Evolutionary conservation across 2,797 vertebrate species (phyloP).

Genomic region (Melanotaenia pygmaea): DNA sequence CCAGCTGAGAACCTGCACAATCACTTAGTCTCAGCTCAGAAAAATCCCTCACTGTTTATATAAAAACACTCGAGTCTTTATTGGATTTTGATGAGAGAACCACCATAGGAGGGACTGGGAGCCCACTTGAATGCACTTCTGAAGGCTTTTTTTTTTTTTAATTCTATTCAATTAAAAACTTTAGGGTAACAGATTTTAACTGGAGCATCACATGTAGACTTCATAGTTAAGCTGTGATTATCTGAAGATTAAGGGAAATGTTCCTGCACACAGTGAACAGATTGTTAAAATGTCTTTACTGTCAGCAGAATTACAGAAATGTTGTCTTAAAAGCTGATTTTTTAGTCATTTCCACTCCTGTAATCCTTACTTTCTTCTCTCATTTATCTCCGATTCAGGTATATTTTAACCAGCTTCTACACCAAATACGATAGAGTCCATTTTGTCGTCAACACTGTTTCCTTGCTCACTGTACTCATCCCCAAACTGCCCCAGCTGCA

Average conservation of each 20-base stretch:
- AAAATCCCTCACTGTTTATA: background rate
- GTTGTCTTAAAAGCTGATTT: background rate
- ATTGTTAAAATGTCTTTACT: no score
- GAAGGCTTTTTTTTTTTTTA: no score
- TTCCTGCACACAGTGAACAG: no score
- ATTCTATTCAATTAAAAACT: no score
- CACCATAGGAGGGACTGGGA: background rate
- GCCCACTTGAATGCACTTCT: no score
- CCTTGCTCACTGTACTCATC: conserved; percentile 91
- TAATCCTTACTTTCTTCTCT: conserved; percentile 5
- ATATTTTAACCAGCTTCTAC: conserved; percentile 98
- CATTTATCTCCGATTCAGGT: conserved; percentile 77
- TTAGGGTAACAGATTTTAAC: no score
- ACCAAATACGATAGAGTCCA: conserved; percentile 95
- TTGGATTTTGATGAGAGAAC: no score
- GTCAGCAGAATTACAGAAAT: background rate
- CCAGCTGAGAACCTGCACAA: conserved; percentile 27
- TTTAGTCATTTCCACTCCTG: background rate
- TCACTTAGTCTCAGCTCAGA: background rate
- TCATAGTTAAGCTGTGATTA: no score
- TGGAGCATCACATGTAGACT: no score
- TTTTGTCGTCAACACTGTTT: conserved; percentile 96
- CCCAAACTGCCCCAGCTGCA: conserved; percentile 98
- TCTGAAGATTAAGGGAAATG: no score
- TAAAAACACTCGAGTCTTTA: background rate